Conservation (phyloP, 2,888 invertebrate species). For the Dryococelus australis region DNA sequence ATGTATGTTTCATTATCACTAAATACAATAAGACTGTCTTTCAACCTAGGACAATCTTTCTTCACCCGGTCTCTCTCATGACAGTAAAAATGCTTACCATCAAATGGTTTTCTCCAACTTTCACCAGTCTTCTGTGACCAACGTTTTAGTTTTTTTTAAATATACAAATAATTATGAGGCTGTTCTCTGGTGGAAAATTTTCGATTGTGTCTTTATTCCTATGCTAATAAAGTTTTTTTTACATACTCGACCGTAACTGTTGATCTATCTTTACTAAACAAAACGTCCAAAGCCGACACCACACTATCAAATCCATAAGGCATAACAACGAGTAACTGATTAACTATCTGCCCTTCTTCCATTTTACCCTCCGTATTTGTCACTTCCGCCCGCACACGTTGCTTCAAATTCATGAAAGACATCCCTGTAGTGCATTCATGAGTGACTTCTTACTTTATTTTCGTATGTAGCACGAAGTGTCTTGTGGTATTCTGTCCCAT, state of each 20-base stretch:
- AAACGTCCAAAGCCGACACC: constrained; percentile 17
- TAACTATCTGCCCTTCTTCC: constrained; percentile 4
- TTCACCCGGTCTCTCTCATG: not conserved
- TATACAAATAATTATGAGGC: not conserved
- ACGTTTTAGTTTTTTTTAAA: too few relatives aligned
- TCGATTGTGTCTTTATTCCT: not conserved
- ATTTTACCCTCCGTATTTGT: not conserved
- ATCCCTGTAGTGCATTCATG: constrained; percentile 21
- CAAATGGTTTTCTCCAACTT: not conserved
- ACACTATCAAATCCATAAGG: constrained; percentile 19
- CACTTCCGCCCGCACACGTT: not conserved
- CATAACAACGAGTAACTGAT: constrained; percentile 18
- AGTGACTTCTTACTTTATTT: not conserved
- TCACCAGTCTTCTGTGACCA: too few relatives aligned
- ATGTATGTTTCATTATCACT: not conserved
- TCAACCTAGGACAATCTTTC: not conserved
- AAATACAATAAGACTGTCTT: not conserved
- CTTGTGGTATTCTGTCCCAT: not conserved
- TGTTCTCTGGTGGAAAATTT: not conserved
- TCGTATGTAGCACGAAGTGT: constrained; percentile 13
- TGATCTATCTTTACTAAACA: not conserved
- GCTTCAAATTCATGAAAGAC: not conserved
- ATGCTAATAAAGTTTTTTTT: not conserved
- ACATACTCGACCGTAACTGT: not conserved
- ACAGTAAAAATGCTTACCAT: not conserved